These are phyloP conservation scores for Petrocephalus microphthalmus DNA, from an alignment of 2,113 vertebrate genomes.

Conservation along the genomic window DNA sequence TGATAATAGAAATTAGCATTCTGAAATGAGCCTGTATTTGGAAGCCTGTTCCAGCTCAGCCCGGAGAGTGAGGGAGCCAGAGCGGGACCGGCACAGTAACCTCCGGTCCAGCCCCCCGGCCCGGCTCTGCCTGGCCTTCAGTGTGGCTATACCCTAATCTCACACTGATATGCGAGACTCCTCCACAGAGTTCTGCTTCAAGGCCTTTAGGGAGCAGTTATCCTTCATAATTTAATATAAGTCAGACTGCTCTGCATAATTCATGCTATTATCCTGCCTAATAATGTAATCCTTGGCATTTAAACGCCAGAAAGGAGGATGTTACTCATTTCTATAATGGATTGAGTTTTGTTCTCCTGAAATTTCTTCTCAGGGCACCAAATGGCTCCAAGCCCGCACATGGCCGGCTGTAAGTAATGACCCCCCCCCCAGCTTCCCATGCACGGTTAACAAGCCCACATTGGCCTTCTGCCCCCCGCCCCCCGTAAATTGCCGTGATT, in stretches of 20 bases:
- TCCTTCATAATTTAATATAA: not conserved
- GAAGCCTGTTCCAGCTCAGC: conserved; percentile 48
- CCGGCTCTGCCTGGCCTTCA: conserved; percentile 13
- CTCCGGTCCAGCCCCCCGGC: not conserved
- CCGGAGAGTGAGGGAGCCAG: conserved; percentile 35
- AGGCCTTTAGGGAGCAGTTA: not conserved
- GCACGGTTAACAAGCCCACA: conserved; percentile 16
- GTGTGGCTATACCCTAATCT: not conserved
- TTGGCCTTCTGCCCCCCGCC: not conserved
- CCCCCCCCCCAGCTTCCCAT: conserved; percentile 2
- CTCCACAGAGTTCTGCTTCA: not conserved
- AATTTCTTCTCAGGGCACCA: not conserved
- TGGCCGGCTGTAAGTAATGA: conserved; percentile 12
- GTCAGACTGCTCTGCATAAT: not conserved
- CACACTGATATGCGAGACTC: not conserved
- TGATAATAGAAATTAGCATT: conserved; percentile 63
- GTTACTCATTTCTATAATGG: conserved; percentile 12
- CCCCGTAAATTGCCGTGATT: conserved; percentile 21
- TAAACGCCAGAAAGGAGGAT: not conserved
- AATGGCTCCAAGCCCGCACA: not conserved
- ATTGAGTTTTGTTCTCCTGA: conserved; percentile 15
- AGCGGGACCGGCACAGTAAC: not conserved
- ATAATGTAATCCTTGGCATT: conserved; percentile 10
- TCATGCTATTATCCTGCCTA: not conserved
- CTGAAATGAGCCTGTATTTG: conserved; percentile 48